Conservation (phyloP, 2,888 invertebrate species). For the Arrhopalites spinosus region DNA sequence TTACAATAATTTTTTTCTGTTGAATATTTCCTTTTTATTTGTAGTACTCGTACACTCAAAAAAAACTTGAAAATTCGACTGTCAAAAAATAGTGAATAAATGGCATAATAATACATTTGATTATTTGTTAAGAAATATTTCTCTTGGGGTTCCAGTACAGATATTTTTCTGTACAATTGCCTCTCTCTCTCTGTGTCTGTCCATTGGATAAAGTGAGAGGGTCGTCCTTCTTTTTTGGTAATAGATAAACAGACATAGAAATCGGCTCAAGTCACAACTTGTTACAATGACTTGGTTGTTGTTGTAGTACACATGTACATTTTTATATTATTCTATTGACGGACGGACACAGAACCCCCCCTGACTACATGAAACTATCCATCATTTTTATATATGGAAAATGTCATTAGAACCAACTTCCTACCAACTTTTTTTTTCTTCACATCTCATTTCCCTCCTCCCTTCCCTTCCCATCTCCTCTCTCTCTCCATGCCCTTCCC, state of each 20-base stretch:
- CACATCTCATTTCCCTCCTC: conserved; percentile 37
- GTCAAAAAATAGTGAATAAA: too few species aligned
- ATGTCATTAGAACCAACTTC: conserved; percentile 41
- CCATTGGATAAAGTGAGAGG: background rate
- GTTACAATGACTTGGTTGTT: background rate
- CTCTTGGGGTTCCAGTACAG: too few species aligned
- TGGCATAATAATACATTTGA: too few species aligned
- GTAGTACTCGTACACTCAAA: too few species aligned
- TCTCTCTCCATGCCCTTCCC: background rate
- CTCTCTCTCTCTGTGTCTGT: too few species aligned
- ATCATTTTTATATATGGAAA: conserved; percentile 43
- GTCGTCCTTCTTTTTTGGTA: too few species aligned
- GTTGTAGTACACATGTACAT: background rate
- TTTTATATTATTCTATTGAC: background rate
- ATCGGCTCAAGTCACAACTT: conserved; percentile 34
- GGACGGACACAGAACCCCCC: conserved; percentile 28
- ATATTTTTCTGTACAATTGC: too few species aligned
- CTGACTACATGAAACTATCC: conserved; percentile 42
- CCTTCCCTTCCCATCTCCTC: conserved; percentile 40
- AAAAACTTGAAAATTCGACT: too few species aligned
- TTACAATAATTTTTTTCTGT: too few species aligned
- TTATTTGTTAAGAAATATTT: too few species aligned
- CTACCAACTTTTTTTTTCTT: background rate
- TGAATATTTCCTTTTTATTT: too few species aligned
- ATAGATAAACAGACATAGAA: conserved; percentile 37